phyloP scores from a whole-genome alignment of 2,797 vertebrate genomes.

The Sebastolobus altivelis region DNA sequence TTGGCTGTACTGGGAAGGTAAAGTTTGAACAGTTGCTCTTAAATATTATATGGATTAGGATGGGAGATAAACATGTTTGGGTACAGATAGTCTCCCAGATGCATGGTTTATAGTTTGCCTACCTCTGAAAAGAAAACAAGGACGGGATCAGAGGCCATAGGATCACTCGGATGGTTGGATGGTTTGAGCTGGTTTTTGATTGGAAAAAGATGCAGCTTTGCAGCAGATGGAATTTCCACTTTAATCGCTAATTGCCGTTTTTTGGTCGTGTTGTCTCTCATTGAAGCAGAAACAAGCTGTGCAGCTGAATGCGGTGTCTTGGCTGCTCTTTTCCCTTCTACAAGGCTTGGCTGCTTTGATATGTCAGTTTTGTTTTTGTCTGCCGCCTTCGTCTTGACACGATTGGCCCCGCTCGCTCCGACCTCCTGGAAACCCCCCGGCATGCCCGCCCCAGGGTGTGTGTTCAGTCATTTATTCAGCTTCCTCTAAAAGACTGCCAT shows the following conservation, averaged over 20 bases:
- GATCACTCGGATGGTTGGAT: slow-evolving; percentile 55
- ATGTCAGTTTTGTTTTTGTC: slow-evolving; percentile 84
- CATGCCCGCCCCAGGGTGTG: slow-evolving; percentile 79
- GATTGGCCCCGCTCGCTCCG: slow-evolving; percentile 73
- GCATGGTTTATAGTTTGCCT: slow-evolving; percentile 46
- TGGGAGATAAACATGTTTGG: slow-evolving; percentile 32
- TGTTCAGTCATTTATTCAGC: slow-evolving; percentile 83
- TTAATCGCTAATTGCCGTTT: slow-evolving; percentile 80
- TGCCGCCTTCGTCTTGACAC: slow-evolving; percentile 82
- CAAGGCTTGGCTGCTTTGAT: slow-evolving; percentile 80
- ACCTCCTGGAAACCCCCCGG: slow-evolving; percentile 81
- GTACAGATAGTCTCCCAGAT: slow-evolving; percentile 36
- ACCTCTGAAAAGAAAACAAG: slow-evolving; percentile 51
- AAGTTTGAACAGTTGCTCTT: slow-evolving; percentile 65
- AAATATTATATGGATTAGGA: slow-evolving; percentile 59
- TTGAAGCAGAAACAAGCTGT: slow-evolving; percentile 77
- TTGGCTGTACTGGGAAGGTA: slow-evolving; percentile 41
- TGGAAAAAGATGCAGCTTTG: slow-evolving; percentile 58
- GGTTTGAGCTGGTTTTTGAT: slow-evolving; percentile 60
- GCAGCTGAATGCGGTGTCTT: slow-evolving; percentile 71
- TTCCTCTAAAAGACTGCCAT: slow-evolving; percentile 82
- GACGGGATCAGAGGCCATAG: slow-evolving; percentile 52
- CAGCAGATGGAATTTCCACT: slow-evolving; percentile 69
- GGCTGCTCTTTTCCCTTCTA: slow-evolving; percentile 74
- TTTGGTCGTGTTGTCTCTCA: slow-evolving; percentile 75